Percentiles rank a stretch among this genome's conserved stretches.
phyloP scores from a whole-genome alignment of 2,113 vertebrate species.

The Pseudopipra pipra region DNA sequence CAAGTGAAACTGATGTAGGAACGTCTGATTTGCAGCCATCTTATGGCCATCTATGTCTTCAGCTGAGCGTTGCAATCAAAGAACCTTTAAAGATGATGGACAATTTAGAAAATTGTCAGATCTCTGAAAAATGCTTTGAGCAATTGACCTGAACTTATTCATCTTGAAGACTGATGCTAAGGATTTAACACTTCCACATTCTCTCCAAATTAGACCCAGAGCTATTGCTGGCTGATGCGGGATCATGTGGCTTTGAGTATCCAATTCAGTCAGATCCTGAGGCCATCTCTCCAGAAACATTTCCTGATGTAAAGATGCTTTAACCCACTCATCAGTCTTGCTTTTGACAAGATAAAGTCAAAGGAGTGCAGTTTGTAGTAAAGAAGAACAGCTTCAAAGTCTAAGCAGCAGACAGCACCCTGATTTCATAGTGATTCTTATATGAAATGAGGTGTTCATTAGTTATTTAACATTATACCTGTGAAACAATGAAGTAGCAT shows the following conservation, averaged over 20 bases:
- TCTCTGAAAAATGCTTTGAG: conserved; percentile 50
- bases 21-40: background rate
- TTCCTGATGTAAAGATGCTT: conserved; percentile 34
- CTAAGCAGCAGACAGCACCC: background rate
- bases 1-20: background rate
- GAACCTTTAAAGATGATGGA: conserved; percentile 46
- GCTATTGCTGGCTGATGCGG: conserved; percentile 21
- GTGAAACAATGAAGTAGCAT: background rate
- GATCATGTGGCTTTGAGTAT: conserved; percentile 22
- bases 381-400: background rate
- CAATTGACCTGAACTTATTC: conserved; percentile 49
- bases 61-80: background rate
- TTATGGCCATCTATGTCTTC: background rate
- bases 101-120: conserved; percentile 62
- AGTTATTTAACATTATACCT: background rate
- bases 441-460: background rate
- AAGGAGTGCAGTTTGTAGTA: background rate
- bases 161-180: conserved; percentile 46
- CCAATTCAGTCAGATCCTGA: conserved; percentile 28
- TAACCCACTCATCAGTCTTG: conserved; percentile 22
- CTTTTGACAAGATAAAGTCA: conserved; percentile 23
- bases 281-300: conserved; percentile 26
- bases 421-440: background rate
- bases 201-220: conserved; percentile 35
- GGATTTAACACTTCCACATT: conserved; percentile 35